Base-by-base conservation (phyloP, 37 sponge, comb jelly and placozoan species). In the Spongilla lacustris region DNA sequence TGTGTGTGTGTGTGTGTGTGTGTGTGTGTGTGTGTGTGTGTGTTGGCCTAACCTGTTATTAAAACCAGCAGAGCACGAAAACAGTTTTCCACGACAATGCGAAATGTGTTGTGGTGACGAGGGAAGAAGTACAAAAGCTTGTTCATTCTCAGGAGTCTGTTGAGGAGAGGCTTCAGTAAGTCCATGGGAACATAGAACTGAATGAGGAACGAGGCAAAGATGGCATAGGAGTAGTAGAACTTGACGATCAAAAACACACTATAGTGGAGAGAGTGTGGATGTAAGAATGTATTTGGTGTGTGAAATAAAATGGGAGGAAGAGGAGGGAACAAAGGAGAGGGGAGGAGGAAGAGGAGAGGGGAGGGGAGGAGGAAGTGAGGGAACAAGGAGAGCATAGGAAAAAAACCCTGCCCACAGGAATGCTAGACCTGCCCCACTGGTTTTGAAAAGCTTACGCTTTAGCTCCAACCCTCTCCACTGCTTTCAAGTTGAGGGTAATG, bases 111-210 rank as follows among this genome's bases (percentile, higher is more conserved):
- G 14, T 49, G 85, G n/a, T n/a, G n/a, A n/a, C n/a, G n/a, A n/a
- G n/a, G n/a, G 34, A 21, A 72, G 21, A 19, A 31, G 72, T 26
- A 33, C 30, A 27, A 29, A 13, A 69, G 35, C 68, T 28, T 35
- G 21, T 77, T 58, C 0, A 82, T 35, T 37, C 36, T 37, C 31
- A 88, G 26, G 34, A 28, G 17, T 69, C 74, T 74, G 30, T 76
- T 23, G 50, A 94, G 58, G 24, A 77, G 77, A 37, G 89, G 82
- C 80, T 94, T 91, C 74, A 94, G 81, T 37, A 94, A 90, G 77
- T 94, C 94, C 90, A 96, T 91, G 21, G 97, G 95, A n/a, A 96
- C 94, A 71, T 96, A 96, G 77, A 96, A 96, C 76, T 94, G 94
- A 21, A 92, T 33, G 29, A 82, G 29, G 82, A 78, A 94, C 37